Evolutionary conservation across 2,113 vertebrate genomes (phyloP).

Genomic region (Albula glossodonta): DNA sequence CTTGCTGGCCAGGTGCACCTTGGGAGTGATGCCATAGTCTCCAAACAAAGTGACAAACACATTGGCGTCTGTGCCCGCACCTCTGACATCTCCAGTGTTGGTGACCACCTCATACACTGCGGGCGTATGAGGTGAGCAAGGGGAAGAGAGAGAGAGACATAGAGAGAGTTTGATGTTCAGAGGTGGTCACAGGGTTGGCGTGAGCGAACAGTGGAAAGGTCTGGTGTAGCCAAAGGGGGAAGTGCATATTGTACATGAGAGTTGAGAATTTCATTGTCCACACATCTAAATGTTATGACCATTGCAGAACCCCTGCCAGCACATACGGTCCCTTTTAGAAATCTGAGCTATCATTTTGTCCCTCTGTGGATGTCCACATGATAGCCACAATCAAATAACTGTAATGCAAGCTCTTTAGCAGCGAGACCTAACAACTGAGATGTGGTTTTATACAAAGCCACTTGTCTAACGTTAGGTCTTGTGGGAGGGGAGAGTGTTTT

Average conservation of each 20-base stretch:
- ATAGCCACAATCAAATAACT: neutral
- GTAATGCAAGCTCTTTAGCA: neutral
- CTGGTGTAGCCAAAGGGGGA: neutral
- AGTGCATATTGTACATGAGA: neutral
- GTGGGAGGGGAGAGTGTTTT: too few species aligned
- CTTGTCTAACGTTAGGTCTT: too few species aligned
- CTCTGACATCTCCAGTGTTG: conserved; percentile 88
- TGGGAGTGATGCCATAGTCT: conserved; percentile 90
- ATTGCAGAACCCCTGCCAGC: neutral
- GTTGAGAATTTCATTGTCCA: neutral
- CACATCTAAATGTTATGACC: neutral
- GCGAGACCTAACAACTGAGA: neutral
- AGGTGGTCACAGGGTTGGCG: neutral
- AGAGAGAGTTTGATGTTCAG: neutral
- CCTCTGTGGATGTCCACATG: neutral
- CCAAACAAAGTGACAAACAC: conserved; percentile 94
- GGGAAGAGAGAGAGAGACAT: neutral
- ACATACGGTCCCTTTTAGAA: neutral
- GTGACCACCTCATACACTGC: conserved; percentile 94
- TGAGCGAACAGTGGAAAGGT: neutral
- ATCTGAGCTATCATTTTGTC: too few species aligned
- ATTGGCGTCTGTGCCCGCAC: conserved; percentile 92
- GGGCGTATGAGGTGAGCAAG: conserved; percentile 1
- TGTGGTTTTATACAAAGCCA: too few species aligned
- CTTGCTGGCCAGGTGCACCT: conserved; percentile 97